Evolutionary conservation across 2,797 vertebrate species (phyloP), one percentile per base, ranked within the genome.

Genomic region (Chanos chanos): DNA sequence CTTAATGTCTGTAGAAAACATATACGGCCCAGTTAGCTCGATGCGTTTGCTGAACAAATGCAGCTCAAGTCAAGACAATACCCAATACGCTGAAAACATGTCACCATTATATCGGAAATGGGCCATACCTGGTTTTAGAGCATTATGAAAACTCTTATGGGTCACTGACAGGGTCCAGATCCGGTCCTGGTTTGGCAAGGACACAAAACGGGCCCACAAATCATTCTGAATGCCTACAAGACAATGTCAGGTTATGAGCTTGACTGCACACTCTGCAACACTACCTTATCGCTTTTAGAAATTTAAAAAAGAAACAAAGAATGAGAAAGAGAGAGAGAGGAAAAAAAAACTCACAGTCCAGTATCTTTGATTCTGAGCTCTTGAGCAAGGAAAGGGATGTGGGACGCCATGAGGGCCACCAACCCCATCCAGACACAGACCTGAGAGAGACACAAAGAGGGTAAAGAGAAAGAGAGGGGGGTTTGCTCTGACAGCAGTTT

Each of bases 381-480:
- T 95, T 96, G 72, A 96, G 80, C 18, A 93, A 86, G 36, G 94
- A 93, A 92, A 94, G 94, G 53, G 94, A 96, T 41, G 94, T 96
- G 2, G 94, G 94, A 62, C 92, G 85, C 94, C 94, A 96, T 59
- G 93, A 85, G 0, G 93, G 93, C 80, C 92, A 90, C 93, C 92
- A 95, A 75, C 81, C 86, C 89, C 92, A 92, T 40, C 84, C 70
- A 51, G 91, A 90, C 77, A 78, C 86, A 16, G 72, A 41, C 64
- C 89, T 90, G 44, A 21, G 4, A 4, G 21, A 22, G 66, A 33
- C 68, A n/a, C 47, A 4, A 30, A n/a, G n/a, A n/a, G n/a, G n/a
- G n/a, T 3, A 50, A 15, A 59, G 5, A n/a, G 10, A 25, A 53
- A 3, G 19, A 40, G 9, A 45, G 39, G 9, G 4, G 33, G n/a